These are phyloP conservation scores for Labia minor DNA, from an alignment of 2,888 invertebrate genomes.

Conservation along the genomic window DNA sequence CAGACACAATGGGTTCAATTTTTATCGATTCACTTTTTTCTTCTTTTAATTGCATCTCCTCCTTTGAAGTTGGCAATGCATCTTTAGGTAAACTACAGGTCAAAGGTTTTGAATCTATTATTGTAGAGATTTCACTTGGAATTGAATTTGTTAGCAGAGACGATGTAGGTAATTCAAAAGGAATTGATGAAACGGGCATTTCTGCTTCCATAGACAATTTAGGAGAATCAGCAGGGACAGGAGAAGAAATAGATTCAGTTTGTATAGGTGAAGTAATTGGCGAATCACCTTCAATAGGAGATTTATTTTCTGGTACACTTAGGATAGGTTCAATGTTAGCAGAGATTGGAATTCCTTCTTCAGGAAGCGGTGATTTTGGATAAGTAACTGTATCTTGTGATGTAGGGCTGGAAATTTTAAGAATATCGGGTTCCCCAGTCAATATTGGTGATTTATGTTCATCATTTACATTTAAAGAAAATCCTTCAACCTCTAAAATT, in stretches of 20 bases:
- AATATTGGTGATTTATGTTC: neutral
- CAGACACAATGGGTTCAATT: slow-evolving; percentile 24
- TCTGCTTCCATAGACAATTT: neutral
- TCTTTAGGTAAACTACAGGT: neutral
- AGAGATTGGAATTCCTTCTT: neutral
- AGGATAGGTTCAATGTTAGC: too few relatives aligned
- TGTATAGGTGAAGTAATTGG: neutral
- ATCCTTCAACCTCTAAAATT: too few relatives aligned
- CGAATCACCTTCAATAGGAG: neutral
- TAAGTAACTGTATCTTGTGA: neutral
- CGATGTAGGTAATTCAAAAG: neutral
- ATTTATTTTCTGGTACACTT: neutral
- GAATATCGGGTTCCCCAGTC: too few relatives aligned
- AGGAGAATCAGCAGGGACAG: neutral
- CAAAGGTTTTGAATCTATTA: neutral
- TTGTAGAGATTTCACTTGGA: neutral
- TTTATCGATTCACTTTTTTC: slow-evolving; percentile 20
- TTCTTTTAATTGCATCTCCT: neutral
- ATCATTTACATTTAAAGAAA: too few relatives aligned
- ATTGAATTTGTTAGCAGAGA: neutral
- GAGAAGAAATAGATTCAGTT: neutral
- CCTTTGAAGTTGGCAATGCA: neutral
- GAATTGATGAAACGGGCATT: neutral
- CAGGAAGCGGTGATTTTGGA: neutral
- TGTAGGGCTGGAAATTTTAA: neutral